Conservation (phyloP, 2,888 invertebrate genomes). For the Hymenopus coronatus region DNA sequence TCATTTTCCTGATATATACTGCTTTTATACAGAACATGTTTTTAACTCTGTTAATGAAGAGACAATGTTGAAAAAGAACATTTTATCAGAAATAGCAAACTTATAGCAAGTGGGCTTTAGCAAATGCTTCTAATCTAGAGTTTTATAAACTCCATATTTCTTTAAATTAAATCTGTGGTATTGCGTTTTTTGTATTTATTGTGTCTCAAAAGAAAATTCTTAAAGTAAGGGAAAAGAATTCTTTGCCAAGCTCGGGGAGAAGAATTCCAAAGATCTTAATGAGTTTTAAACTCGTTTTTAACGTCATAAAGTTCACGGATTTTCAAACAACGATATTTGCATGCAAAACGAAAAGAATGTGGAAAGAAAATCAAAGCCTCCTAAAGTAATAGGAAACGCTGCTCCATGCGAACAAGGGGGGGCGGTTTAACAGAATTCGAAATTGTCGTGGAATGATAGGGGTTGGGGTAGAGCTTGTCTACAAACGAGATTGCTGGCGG, state of each 20-base stretch:
- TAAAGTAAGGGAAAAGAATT: neutral
- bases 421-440: neutral
- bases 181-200: neutral
- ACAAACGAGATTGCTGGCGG: too few relatives aligned
- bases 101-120: too few relatives aligned
- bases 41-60: too few relatives aligned
- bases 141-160: neutral
- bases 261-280: neutral
- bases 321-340: neutral
- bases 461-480: too few relatives aligned
- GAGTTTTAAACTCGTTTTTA: neutral
- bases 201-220: neutral
- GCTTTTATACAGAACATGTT: too few relatives aligned
- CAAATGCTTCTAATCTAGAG: too few relatives aligned
- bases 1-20: too few relatives aligned
- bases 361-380: neutral
- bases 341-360: neutral
- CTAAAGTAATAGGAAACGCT: neutral
- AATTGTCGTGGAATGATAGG: neutral
- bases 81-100: too few relatives aligned
- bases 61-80: too few relatives aligned
- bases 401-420: neutral
- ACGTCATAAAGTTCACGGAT: neutral
- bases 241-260: neutral
- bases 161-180: neutral